Evolutionary conservation across 1,140 invertebrate genomes (phyloP), one percentile per base, ranked within the genome.

Genomic region (Drosophila ogumai): DNA sequence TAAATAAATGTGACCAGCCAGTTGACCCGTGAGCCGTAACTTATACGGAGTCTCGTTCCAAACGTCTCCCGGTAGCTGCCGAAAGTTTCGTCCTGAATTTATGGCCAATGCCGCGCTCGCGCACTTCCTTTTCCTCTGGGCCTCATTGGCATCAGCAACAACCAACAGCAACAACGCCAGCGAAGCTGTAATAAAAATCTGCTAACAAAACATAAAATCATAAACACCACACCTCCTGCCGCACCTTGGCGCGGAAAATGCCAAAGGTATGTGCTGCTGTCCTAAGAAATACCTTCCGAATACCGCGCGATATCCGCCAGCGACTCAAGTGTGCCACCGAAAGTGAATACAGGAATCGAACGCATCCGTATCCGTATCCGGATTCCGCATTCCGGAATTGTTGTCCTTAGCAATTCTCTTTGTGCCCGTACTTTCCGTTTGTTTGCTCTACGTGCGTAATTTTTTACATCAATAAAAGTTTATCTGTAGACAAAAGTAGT

Each of bases 281-380:
- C 25, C 25, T 28, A 28, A 28, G 25, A 50, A 25, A 15, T 19
- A 22, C 57, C 57, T 40, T 13, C 32, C 41, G n/a, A n/a, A n/a
- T n/a, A n/a, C n/a, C n/a, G n/a, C n/a, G n/a, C 52, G 1, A n/a
- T 22, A 17, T 32, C 31, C 77, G 22, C 40, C 58, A 31, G 73
- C 74, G 85, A 84, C 85, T 90, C 84, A 79, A 81, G 78, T 88
- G 85, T 88, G 85, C 85, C 78, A 75, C 60, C 77, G 73, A 74
- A 78, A 77, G 79, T 88, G 80, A 87, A 82, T 84, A 77, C 81
- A 58, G 15, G 32, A 54, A 54, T 36, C 50, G 50, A 55, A 55
- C 73, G 28, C 68, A 79, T 65, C 65, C 79, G 49, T 32, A 71
- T 44, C 75, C 80, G 77, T 46, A 81, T 67, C 60, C 75, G 57